A percentile compares a stretch with the other conserved stretches of the same genome.
Conservation (phyloP, 2,113 vertebrate genomes). For the Machaerirhynchus nigripectus region DNA sequence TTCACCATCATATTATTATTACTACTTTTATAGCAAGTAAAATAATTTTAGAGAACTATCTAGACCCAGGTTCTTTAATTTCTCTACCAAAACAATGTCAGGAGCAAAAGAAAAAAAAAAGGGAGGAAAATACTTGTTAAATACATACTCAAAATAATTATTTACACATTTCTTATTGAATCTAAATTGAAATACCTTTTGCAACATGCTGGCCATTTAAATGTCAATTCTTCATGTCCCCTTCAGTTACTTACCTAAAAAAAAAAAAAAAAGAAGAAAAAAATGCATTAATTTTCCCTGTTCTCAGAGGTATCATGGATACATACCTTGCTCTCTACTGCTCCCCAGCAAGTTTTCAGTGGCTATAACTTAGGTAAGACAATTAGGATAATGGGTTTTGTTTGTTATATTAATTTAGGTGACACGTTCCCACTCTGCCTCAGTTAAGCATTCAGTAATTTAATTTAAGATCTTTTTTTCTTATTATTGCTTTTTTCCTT, state of each 20-base stretch:
- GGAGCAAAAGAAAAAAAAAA: neutral
- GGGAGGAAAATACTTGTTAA: neutral
- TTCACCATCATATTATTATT: neutral
- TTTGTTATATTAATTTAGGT: neutral
- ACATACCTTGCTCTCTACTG: neutral
- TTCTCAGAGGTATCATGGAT: neutral
- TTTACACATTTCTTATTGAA: neutral
- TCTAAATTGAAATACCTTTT: slow-evolving; percentile 74
- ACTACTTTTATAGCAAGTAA: neutral
- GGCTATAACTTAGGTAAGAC: neutral
- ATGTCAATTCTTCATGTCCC: slow-evolving; percentile 73
- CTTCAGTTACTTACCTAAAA: slow-evolving; percentile 80
- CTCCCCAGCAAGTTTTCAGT: neutral
- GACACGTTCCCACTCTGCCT: neutral
- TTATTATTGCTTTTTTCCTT: neutral
- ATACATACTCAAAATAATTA: neutral
- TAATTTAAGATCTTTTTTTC: neutral
- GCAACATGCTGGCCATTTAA: slow-evolving; percentile 80
- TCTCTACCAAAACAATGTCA: neutral
- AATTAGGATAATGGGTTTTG: neutral
- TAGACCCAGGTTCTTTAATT: neutral
- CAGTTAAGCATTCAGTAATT: neutral
- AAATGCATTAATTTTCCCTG: neutral
- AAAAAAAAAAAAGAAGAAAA: neutral
- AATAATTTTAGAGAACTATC: neutral